Percentiles rank a stretch among this genome's conserved stretches.
These are phyloP conservation scores for Cabera pusaria DNA, from an alignment of 2,888 invertebrate species.

Conservation along the genomic window DNA sequence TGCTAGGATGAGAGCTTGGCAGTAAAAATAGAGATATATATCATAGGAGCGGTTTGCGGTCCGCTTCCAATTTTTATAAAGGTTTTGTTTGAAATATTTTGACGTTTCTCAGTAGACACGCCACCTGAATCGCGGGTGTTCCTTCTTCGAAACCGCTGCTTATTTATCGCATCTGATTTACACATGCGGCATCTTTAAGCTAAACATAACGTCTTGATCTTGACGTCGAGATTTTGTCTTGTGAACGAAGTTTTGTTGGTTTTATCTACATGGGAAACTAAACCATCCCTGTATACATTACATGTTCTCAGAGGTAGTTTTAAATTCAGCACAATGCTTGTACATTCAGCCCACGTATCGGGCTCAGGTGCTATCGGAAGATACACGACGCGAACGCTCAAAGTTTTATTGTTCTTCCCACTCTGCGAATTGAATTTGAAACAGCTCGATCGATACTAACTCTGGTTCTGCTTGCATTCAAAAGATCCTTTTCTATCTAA, in stretches of 20 bases:
- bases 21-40: constrained; percentile 69
- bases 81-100: constrained; percentile 71
- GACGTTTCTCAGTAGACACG: constrained; percentile 71
- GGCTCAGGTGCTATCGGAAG: constrained; percentile 70
- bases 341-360: constrained; percentile 65
- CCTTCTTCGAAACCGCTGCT: constrained; percentile 58
- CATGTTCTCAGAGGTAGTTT: constrained; percentile 28
- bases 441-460: constrained; percentile 60
- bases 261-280: no score
- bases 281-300: neutral
- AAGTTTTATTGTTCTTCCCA: constrained; percentile 79
- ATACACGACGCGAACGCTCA: constrained; percentile 64
- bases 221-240: no score
- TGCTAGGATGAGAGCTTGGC: constrained; percentile 52
- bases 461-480: no score
- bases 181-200: constrained; percentile 5
- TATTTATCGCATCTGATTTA: constrained; percentile 48
- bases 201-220: constrained; percentile 6
- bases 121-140: constrained; percentile 49
- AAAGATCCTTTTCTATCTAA: no score
- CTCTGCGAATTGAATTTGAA: constrained; percentile 81
- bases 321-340: constrained; percentile 38
- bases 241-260: no score
- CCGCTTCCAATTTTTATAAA: constrained; percentile 61
- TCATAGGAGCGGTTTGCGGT: constrained; percentile 59